These are phyloP conservation scores for Phrynocephalus vlangalii DNA, from an alignment of 2,797 vertebrate species.

Conservation along the genomic window DNA sequence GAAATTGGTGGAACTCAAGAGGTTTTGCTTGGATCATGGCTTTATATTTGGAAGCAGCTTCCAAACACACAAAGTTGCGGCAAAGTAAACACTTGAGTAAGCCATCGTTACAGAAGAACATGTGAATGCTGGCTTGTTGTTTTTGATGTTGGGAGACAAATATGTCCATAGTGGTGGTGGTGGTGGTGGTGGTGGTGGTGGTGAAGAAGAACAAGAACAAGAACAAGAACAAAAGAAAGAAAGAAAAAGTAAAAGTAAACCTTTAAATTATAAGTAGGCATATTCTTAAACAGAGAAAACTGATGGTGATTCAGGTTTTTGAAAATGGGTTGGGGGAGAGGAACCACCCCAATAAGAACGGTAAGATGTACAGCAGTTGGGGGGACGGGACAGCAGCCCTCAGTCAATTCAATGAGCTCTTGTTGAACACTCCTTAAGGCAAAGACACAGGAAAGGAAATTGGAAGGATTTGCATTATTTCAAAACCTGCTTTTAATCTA, in stretches of 20 bases:
- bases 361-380: neutral
- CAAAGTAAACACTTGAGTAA: conserved; percentile 1
- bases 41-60: neutral
- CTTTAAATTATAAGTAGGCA: neutral
- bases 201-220: too few relatives aligned
- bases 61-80: neutral
- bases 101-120: neutral
- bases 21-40: neutral
- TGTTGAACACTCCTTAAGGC: too few relatives aligned
- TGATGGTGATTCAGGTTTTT: neutral
- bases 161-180: too few relatives aligned
- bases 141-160: too few relatives aligned
- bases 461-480: too few relatives aligned
- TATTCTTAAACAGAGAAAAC: neutral
- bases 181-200: too few relatives aligned
- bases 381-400: neutral
- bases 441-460: too few relatives aligned
- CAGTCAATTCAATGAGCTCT: neutral
- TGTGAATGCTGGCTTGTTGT: neutral
- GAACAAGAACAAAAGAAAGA: too few relatives aligned
- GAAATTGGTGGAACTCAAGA: neutral
- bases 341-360: neutral
- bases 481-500: too few relatives aligned
- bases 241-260: too few relatives aligned
- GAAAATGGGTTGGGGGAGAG: neutral